Evolutionary conservation across 2,888 invertebrate species (phyloP).

Genomic region (Gasteruption jaculator): DNA sequence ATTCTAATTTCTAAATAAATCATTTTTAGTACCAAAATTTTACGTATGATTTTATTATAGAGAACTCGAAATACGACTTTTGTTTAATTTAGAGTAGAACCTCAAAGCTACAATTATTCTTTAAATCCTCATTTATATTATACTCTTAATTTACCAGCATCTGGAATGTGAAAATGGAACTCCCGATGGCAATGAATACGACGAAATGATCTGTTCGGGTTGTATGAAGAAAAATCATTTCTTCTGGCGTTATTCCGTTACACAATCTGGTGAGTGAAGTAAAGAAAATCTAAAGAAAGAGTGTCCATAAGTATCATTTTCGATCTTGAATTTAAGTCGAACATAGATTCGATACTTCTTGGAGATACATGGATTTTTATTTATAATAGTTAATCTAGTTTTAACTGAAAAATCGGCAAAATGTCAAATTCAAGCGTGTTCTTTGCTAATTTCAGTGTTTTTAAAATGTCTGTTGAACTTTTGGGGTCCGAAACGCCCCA

Average conservation of each 20-base stretch:
- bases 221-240: conserved; percentile 78
- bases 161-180: conserved; percentile 59
- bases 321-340: no score
- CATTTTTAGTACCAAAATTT: conserved; percentile 4
- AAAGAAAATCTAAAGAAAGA: conserved; percentile 1
- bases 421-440: neutral
- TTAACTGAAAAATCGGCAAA: conserved; percentile 7
- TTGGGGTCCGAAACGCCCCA: no score
- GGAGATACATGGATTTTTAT: neutral
- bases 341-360: no score
- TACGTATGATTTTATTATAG: no score
- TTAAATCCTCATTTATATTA: conserved; percentile 12
- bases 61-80: no score
- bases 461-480: no score
- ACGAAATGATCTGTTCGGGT: conserved; percentile 77
- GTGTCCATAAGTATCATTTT: no score
- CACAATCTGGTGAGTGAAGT: conserved; percentile 37
- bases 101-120: no score
- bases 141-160: no score
- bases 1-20: conserved; percentile 8
- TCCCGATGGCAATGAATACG: conserved; percentile 57
- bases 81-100: no score
- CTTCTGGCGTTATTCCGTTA: conserved; percentile 64
- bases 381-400: neutral
- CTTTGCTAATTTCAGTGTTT: neutral